Evolutionary conservation across 2,113 vertebrate species (phyloP).

Genomic region (Sisor rabdophorus): DNA sequence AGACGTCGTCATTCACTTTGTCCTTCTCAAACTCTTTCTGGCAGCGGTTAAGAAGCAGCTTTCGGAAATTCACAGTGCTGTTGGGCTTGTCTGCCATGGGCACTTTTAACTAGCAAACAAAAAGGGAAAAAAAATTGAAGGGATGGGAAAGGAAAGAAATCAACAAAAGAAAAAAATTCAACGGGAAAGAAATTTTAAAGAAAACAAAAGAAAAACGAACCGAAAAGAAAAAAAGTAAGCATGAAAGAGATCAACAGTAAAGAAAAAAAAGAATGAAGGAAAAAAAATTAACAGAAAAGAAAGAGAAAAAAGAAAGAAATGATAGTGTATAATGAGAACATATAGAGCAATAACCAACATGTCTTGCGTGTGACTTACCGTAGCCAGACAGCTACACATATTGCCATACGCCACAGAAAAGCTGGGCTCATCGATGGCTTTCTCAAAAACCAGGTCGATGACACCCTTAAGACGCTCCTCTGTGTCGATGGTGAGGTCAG

Average conservation of each 20-base stretch:
- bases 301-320: neutral
- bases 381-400: slow-evolving; percentile 95
- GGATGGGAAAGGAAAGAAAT: neutral
- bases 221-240: no score
- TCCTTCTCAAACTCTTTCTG: slow-evolving; percentile 99
- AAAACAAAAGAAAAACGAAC: no score
- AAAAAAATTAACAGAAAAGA: no score
- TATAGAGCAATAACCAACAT: neutral
- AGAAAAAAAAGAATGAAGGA: no score
- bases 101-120: slow-evolving; percentile 73
- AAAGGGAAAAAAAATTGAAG: neutral
- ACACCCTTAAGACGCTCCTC: slow-evolving; percentile 96
- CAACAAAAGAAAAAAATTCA: no score
- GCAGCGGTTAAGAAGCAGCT: slow-evolving; percentile 92
- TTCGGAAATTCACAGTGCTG: slow-evolving; percentile 92
- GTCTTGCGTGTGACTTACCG: slow-evolving; percentile 63
- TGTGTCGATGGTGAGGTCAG: slow-evolving; percentile 92
- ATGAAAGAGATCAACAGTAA: no score
- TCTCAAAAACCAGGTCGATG: slow-evolving; percentile 97
- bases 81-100: slow-evolving; percentile 92
- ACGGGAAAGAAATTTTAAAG: no score
- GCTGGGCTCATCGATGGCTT: slow-evolving; percentile 93
- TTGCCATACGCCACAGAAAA: slow-evolving; percentile 96
- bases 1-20: slow-evolving; percentile 94
- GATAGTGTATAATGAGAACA: neutral